These are phyloP conservation scores for Myotis lucifugus DNA, from an alignment of 2,113 vertebrate genomes.

Conservation along the genomic window DNA sequence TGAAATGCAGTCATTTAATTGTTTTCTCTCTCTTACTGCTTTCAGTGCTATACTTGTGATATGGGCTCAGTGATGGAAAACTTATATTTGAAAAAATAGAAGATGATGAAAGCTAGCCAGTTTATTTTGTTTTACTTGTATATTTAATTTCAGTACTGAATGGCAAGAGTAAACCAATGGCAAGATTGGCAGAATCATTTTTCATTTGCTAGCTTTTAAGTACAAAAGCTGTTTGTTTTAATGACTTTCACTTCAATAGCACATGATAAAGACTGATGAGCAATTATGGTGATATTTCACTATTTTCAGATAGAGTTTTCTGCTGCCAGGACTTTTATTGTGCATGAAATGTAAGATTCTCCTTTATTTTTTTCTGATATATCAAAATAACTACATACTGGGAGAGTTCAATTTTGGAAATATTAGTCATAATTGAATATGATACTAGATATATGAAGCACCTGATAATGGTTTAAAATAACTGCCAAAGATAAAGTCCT, in stretches of 20 bases:
- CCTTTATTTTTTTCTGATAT: background rate
- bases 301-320: background rate
- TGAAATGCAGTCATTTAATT: constrained; percentile 83
- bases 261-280: background rate
- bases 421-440: background rate
- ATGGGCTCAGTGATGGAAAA: constrained; percentile 32
- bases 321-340: background rate
- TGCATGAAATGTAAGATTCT: background rate
- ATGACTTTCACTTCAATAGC: background rate
- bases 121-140: constrained; percentile 37
- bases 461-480: constrained; percentile 11
- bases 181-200: background rate
- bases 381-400: background rate
- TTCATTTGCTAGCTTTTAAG: background rate
- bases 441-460: background rate
- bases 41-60: constrained; percentile 61
- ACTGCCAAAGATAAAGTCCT: background rate
- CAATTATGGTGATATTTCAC: background rate
- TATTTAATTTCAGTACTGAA: background rate
- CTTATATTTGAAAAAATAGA: constrained; percentile 62
- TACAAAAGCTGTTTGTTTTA: background rate
- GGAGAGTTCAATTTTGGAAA: background rate
- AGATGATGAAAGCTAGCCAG: constrained; percentile 49
- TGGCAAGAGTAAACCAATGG: background rate
- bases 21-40: constrained; percentile 77